Base-by-base conservation (phyloP, 2,797 vertebrate species). In the Chelidonichthys spinosus region DNA sequence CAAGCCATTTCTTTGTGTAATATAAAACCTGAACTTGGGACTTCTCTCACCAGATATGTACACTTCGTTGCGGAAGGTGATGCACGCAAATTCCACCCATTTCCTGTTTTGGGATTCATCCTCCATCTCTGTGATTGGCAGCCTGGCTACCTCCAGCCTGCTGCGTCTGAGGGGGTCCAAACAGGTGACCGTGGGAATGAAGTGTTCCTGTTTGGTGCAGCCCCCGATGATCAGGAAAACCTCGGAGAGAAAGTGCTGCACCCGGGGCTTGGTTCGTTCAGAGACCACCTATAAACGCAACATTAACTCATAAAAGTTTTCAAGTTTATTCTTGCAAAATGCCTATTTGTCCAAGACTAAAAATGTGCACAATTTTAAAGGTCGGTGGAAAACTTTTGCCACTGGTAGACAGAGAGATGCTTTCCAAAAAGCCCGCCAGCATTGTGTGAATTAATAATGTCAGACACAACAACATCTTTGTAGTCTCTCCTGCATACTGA, bases 161-260 rank as follows among this genome's bases (percentile, higher is more conserved):
- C 97, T 99, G 78, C 98, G 95, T 80, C 98, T 95, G 76, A 99
- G 92, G 8, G 98, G 98, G 87, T 99, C 98, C 91, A 99, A 92
- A 88, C 98, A 99, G 50, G 97, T 99, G 43, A 99, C 97, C 42
- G 98, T 97, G 6, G 97, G 95, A 58, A 99, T 94, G 91, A 98
- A 99, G 72, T 95, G 96, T 63, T 99, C 98, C 2, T 99, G 97
- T 91, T 96, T 98, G 0, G 97, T 98, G 89, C 98, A 99, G 76
- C 98, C 98, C 0, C 98, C 97, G 3, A 99, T 97, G 87, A 99
- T 98, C 94, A 99, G 96, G 87, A 99, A 99, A 63, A 99, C 98
- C 88, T 99, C 97, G 0, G 98, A 99, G 64, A 98, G 95, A 89
- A 96, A 98, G 90, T 98, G 96, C 0, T 89, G 94, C 89, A 96